Percentiles rank a stretch among this genome's conserved stretches.
Evolutionary conservation across 1,140 invertebrate species (phyloP).

Genomic region (Pseudomyrmex pallidus): DNA sequence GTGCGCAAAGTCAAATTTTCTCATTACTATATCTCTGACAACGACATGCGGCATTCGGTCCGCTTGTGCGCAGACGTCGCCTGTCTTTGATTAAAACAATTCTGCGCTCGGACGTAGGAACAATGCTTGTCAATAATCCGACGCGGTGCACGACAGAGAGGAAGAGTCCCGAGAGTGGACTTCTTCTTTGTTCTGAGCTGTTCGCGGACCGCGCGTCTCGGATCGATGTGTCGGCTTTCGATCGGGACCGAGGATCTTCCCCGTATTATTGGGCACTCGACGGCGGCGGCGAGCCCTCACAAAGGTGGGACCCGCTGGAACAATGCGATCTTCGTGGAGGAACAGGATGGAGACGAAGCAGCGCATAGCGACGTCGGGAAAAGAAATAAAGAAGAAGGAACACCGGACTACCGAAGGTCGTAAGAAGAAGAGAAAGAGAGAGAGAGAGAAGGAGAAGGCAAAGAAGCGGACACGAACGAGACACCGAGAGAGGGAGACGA

Average conservation of each 20-base stretch:
- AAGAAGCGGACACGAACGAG: slow-evolving; percentile 26
- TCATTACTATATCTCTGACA: slow-evolving; percentile 10
- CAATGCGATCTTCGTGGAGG: slow-evolving; percentile 77
- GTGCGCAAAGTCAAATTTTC: slow-evolving; percentile 7
- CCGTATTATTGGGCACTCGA: slow-evolving; percentile 77
- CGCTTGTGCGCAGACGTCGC: not conserved
- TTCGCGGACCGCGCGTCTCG: slow-evolving; percentile 76
- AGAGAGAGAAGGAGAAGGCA: slow-evolving; percentile 49
- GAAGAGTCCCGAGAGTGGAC: slow-evolving; percentile 52
- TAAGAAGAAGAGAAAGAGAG: slow-evolving; percentile 58
- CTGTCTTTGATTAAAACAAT: slow-evolving; percentile 42
- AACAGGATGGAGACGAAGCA: slow-evolving; percentile 61
- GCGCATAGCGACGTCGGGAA: slow-evolving; percentile 45
- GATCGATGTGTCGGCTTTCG: slow-evolving; percentile 75
- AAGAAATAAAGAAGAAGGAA: slow-evolving; percentile 60
- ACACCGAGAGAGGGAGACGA: slow-evolving; percentile 57
- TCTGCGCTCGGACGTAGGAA: slow-evolving; percentile 24
- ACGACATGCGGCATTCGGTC: not conserved
- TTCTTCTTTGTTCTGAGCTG: slow-evolving; percentile 76
- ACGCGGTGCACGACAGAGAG: slow-evolving; percentile 49
- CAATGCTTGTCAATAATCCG: slow-evolving; percentile 63
- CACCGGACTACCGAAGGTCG: slow-evolving; percentile 70
- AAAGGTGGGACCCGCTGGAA: slow-evolving; percentile 79
- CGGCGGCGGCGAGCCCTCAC: slow-evolving; percentile 77
- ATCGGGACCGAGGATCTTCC: slow-evolving; percentile 78